Base-by-base conservation (phyloP, 2,113 vertebrate species). In the Vicugna pacos region DNA sequence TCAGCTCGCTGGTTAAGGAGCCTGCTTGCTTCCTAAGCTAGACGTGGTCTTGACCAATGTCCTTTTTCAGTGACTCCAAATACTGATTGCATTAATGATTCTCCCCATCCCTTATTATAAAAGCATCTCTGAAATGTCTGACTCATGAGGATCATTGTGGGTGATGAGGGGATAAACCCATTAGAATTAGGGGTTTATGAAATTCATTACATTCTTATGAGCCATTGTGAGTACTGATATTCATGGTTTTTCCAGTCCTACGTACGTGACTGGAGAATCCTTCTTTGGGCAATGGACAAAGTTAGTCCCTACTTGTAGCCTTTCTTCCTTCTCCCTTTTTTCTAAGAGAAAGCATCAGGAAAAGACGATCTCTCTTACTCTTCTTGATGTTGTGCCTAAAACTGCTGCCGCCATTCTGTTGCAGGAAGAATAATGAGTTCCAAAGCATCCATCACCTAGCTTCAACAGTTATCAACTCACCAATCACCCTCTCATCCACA, bases 121-220 rank as follows among this genome's bases (percentile, higher is more conserved):
- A 54, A 75, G 30, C 32, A 75, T 69, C 70, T 50, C 13, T n/a
- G 35, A 58, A 76, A 42, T 7, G 10, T 50, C 54, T 35, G 64
- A 88, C 46, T 70, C 24, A 58, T 8, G 72, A 91, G 24, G 50
- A 52, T 67, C 46, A 58, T 30, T 73, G 16, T 42, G 30, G 32
- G 7, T 52, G 64, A 90, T 79, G 14, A 75, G 1, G n/a, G 50
- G 42, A 52, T 42, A 42, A 42, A 30, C 11, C 19, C 20, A 28
- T 89, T 52, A 95, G 65, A 93, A 93, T 60, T 69, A 58, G 48
- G 32, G n/a, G n/a, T 64, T 91, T 65, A 76, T 60, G 52, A 85
- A 35, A 69, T 26, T 64, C 28, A 11, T 81, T 54, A 48, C 32
- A 65, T 52, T 70, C 28, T 83, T 62, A 32, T 1, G 14, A 89